phyloP scores from a whole-genome alignment of 1,140 invertebrate genomes.

The Lucilia cuprina region DNA sequence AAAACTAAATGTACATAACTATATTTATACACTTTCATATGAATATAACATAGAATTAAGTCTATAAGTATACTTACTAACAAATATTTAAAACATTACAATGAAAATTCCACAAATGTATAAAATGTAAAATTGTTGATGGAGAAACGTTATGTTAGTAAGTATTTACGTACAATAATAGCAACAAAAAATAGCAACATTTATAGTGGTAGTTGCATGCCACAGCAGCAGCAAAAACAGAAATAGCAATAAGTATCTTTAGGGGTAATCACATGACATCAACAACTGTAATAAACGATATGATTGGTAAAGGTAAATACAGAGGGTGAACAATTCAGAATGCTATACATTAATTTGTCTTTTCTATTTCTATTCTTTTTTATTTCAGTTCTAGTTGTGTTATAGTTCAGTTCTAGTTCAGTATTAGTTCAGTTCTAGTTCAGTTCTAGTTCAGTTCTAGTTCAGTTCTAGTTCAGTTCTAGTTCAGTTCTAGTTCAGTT shows the following conservation, averaged over 20 bases:
- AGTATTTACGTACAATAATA: too few species aligned
- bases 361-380: too few species aligned
- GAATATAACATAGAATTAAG: neutral
- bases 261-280: constrained; percentile 30
- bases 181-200: neutral
- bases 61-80: neutral
- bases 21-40: too few species aligned
- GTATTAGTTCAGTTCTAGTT: too few species aligned
- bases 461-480: too few species aligned
- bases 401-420: too few species aligned
- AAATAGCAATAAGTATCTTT: neutral
- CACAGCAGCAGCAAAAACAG: neutral
- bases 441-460: too few species aligned
- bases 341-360: too few species aligned
- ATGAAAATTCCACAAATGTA: constrained; percentile 23
- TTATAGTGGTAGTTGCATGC: too few species aligned
- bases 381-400: too few species aligned
- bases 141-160: neutral
- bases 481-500: too few species aligned
- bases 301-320: neutral
- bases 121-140: constrained; percentile 12
- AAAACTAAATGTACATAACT: too few species aligned
- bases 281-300: constrained; percentile 3
- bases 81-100: constrained; percentile 29
- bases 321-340: neutral